Evolutionary conservation across 2,888 invertebrate genomes (phyloP).

Genomic region (Campoplex nolae): DNA sequence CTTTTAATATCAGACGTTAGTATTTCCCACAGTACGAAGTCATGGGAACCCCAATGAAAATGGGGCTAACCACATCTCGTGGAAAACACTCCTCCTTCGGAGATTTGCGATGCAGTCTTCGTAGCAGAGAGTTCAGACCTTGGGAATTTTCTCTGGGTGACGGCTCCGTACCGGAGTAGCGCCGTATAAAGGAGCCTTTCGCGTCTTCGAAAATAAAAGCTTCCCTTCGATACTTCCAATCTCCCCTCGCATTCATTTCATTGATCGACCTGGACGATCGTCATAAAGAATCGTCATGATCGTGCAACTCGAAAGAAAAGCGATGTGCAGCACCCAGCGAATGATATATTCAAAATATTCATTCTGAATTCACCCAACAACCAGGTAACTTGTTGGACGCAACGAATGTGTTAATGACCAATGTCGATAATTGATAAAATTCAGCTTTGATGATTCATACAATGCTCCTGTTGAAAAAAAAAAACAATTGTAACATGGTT

Average conservation of each 20-base stretch:
- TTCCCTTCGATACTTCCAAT: constrained; percentile 41
- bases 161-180: neutral
- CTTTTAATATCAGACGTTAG: constrained; percentile 82
- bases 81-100: constrained; percentile 73
- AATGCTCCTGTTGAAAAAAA: neutral
- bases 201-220: constrained; percentile 56
- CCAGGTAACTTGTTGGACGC: neutral
- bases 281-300: constrained; percentile 53
- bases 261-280: constrained; percentile 46
- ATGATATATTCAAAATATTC: neutral
- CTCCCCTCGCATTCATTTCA: constrained; percentile 51
- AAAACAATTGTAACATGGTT: neutral
- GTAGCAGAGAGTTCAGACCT: constrained; percentile 58
- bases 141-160: constrained; percentile 66
- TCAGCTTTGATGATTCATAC: neutral
- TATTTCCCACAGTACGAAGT: constrained; percentile 83
- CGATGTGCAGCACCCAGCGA: constrained; percentile 22
- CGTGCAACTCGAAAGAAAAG: constrained; percentile 41
- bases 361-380: neutral
- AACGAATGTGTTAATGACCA: too few species aligned
- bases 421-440: neutral
- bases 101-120: constrained; percentile 75
- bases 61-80: constrained; percentile 68
- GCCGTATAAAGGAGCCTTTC: constrained; percentile 10
- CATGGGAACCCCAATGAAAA: constrained; percentile 74